phyloP scores from a whole-genome alignment of 2,888 invertebrate species.

The Listrodromus nycthemerus region DNA sequence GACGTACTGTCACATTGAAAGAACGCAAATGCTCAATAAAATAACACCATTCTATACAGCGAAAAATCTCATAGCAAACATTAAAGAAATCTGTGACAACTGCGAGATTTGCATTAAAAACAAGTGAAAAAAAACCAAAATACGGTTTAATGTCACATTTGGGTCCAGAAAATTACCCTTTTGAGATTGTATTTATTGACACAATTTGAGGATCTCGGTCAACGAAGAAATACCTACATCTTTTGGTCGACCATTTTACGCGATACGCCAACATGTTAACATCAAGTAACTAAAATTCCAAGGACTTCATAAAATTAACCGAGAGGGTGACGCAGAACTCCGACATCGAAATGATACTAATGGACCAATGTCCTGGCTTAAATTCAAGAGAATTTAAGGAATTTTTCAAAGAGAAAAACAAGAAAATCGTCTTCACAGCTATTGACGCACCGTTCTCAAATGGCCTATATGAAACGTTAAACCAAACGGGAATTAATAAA shows the following conservation, averaged over 20 bases:
- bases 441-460: constrained; percentile 58
- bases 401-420: constrained; percentile 57
- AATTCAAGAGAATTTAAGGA: constrained; percentile 69
- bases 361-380: constrained; percentile 71
- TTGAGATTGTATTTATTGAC: constrained; percentile 33
- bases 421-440: constrained; percentile 35
- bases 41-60: constrained; percentile 38
- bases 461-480: background rate
- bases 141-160: constrained; percentile 34
- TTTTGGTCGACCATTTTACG: constrained; percentile 29
- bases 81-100: constrained; percentile 20
- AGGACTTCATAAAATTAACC: constrained; percentile 71
- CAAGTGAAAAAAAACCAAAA: constrained; percentile 37
- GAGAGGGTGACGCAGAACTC: constrained; percentile 45
- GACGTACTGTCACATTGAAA: constrained; percentile 34
- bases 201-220: constrained; percentile 28
- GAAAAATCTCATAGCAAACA: constrained; percentile 29
- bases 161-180: constrained; percentile 26
- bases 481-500: constrained; percentile 73
- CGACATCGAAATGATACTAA: constrained; percentile 62
- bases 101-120: constrained; percentile 32
- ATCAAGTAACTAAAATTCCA: constrained; percentile 69
- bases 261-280: constrained; percentile 64
- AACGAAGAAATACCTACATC: constrained; percentile 23
- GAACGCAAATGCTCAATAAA: constrained; percentile 36